Evolutionary conservation across 2,888 invertebrate genomes (phyloP).

Genomic region (Parascotia fuliginaria): DNA sequence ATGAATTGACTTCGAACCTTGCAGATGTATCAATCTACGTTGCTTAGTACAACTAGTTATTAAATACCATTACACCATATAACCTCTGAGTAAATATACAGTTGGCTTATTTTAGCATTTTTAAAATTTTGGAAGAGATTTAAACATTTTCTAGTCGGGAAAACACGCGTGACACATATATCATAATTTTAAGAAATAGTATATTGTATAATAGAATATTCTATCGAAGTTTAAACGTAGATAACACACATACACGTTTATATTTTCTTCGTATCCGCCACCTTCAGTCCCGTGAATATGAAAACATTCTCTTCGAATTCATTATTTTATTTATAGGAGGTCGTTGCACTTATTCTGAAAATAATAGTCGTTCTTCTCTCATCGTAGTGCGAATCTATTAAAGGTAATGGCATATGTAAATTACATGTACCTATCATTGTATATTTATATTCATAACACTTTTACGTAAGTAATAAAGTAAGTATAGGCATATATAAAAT

Average conservation of each 20-base stretch:
- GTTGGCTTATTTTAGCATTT: too few relatives aligned
- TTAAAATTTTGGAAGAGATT: background rate
- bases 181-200: background rate
- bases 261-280: slow-evolving; percentile 11
- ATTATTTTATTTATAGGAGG: background rate
- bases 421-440: background rate
- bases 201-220: too few relatives aligned
- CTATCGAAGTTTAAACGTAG: too few relatives aligned
- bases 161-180: background rate
- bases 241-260: slow-evolving; percentile 10
- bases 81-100: too few relatives aligned
- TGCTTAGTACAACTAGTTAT: too few relatives aligned
- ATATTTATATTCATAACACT: background rate
- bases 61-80: too few relatives aligned
- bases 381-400: background rate
- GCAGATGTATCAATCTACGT: too few relatives aligned
- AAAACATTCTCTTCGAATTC: background rate
- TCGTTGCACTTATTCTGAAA: background rate
- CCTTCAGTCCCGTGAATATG: background rate
- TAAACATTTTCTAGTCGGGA: background rate
- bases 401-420: background rate
- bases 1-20: too few relatives aligned
- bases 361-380: background rate
- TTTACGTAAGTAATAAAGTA: background rate
- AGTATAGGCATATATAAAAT: too few relatives aligned